These are phyloP conservation scores for Lacerta bilineata DNA, from an alignment of 2,797 vertebrate genomes.

Conservation along the genomic window DNA sequence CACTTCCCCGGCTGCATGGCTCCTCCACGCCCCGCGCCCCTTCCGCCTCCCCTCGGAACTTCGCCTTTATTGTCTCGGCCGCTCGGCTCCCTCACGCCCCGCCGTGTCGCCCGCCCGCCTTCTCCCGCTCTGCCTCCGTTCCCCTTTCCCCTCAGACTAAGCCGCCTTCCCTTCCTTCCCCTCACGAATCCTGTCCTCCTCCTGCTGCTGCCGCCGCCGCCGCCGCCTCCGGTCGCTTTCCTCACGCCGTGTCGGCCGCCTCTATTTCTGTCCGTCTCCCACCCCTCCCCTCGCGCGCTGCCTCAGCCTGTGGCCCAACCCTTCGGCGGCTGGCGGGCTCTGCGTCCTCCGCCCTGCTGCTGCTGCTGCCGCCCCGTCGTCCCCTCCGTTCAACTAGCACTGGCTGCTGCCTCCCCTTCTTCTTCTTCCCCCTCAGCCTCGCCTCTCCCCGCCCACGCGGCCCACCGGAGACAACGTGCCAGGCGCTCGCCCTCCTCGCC, in stretches of 20 bases:
- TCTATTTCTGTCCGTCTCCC: constrained; percentile 17
- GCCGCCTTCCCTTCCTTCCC: neutral
- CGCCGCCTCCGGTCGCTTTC: neutral
- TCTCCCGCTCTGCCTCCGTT: neutral
- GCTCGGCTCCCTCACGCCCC: neutral
- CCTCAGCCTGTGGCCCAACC: neutral
- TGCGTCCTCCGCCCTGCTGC: constrained; percentile 27
- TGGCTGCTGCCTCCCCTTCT: constrained; percentile 30
- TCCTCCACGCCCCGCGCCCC: neutral
- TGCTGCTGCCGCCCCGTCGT: neutral
- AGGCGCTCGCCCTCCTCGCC: constrained; percentile 13
- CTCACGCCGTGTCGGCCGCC: constrained; percentile 23
- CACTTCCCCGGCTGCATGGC: neutral
- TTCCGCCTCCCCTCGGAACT: constrained; percentile 11
- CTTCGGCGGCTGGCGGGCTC: constrained; percentile 12
- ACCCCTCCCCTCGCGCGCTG: neutral
- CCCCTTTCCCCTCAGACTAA: neutral
- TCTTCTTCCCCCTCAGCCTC: constrained; percentile 34
- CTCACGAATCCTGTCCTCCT: neutral
- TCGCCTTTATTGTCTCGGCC: neutral
- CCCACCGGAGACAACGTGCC: constrained; percentile 28
- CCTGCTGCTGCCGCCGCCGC: neutral
- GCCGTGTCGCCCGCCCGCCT: constrained; percentile 10
- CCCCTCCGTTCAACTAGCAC: constrained; percentile 36
- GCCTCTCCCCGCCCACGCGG: constrained; percentile 70